phyloP scores from a whole-genome alignment of 2,113 vertebrate genomes.

The Proterorhinus semilunaris region DNA sequence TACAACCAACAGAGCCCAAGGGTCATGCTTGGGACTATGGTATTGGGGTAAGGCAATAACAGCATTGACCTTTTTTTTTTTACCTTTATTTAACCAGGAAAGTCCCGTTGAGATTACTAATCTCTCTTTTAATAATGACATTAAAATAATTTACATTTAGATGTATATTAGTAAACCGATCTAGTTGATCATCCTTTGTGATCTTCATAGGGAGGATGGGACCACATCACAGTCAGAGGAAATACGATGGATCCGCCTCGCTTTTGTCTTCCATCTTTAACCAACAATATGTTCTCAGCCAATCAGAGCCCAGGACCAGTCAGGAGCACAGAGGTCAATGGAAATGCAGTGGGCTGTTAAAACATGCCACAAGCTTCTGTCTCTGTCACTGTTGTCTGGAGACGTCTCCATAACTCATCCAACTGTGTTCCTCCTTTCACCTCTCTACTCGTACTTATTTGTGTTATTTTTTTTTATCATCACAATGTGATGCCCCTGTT shows the following conservation, averaged over 20 bases:
- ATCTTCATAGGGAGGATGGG: slow-evolving; percentile 90
- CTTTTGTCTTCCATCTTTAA: slow-evolving; percentile 46
- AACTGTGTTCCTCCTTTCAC: background rate
- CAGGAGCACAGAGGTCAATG: slow-evolving; percentile 55
- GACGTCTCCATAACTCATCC: background rate
- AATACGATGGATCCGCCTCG: slow-evolving; percentile 78
- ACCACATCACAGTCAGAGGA: slow-evolving; percentile 87
- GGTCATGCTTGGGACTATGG: slow-evolving; percentile 95
- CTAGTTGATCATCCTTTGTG: background rate
- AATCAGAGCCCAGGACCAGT: slow-evolving; percentile 32
- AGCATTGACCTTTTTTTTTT: background rate
- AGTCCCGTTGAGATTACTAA: too few species aligned
- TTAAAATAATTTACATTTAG: background rate
- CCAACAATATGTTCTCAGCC: slow-evolving; percentile 17
- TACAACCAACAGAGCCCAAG: slow-evolving; percentile 85
- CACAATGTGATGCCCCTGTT: slow-evolving; percentile 7
- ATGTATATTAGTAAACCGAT: too few species aligned
- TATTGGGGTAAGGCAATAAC: slow-evolving; percentile 86
- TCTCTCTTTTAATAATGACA: background rate
- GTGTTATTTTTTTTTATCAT: slow-evolving; percentile 30
- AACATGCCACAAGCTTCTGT: slow-evolving; percentile 4
- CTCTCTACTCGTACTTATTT: background rate
- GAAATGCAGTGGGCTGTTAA: slow-evolving; percentile 70
- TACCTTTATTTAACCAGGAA: too few species aligned
- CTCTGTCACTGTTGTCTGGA: background rate